Evolutionary conservation across 2,113 vertebrate species (phyloP).

Genomic region (Pterocles gutturalis): DNA sequence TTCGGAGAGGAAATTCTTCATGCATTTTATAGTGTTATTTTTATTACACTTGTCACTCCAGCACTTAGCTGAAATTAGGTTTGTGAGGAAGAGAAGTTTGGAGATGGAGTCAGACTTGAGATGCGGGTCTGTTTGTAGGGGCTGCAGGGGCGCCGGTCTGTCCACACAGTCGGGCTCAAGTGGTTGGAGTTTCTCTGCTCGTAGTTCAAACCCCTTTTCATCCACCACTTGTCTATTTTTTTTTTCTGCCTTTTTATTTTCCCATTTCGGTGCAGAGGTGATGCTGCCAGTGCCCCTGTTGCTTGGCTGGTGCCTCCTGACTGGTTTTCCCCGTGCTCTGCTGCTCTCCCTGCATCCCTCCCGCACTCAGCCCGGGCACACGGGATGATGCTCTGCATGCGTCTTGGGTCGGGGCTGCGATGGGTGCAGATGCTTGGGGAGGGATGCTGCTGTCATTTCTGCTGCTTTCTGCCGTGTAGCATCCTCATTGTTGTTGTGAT

Average conservation of each 20-base stretch:
- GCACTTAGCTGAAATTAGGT: neutral
- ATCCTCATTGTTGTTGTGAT: too few relatives aligned
- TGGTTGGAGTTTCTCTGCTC: neutral
- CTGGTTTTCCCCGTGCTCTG: neutral
- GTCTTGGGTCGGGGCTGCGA: too few relatives aligned
- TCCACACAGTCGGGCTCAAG: accelerated
- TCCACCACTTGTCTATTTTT: neutral
- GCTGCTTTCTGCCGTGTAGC: too few relatives aligned
- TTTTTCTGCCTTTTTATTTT: neutral
- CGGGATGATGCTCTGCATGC: too few relatives aligned
- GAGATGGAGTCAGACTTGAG: neutral
- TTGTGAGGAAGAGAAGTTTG: neutral
- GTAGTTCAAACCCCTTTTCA: neutral
- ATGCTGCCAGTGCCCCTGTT: neutral
- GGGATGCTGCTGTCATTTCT: too few relatives aligned
- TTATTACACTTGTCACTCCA: neutral
- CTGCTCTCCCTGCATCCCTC: neutral
- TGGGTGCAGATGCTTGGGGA: too few relatives aligned
- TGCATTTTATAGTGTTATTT: neutral
- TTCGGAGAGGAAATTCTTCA: conserved; percentile 2
- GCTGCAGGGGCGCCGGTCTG: accelerated
- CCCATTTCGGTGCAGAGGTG: neutral
- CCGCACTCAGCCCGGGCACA: accelerated
- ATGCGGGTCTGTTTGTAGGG: accelerated
- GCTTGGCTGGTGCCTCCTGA: neutral